Evolutionary conservation across 2,113 vertebrate species (phyloP).

Genomic region (Eleginops maclovinus): DNA sequence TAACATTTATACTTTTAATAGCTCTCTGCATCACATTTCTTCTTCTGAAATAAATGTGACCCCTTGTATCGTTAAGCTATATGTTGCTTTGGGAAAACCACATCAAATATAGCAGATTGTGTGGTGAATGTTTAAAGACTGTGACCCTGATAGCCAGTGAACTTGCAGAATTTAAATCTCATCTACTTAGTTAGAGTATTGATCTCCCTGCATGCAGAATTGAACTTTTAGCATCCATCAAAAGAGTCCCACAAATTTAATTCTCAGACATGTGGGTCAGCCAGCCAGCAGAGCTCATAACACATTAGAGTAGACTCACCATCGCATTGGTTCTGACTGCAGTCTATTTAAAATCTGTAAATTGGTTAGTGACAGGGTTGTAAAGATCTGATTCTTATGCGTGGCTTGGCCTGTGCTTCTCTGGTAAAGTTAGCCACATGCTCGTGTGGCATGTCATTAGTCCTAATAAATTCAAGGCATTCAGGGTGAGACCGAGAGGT

Average conservation of each 20-base stretch:
- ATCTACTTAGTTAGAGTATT: constrained; percentile 37
- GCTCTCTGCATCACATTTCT: too few relatives aligned
- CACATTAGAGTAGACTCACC: constrained; percentile 4
- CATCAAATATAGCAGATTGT: neutral
- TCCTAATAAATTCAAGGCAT: constrained; percentile 14
- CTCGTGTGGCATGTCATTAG: neutral
- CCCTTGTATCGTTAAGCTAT: neutral
- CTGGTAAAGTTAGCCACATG: constrained; percentile 5
- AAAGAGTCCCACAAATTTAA: constrained; percentile 38
- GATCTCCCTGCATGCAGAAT: constrained; percentile 26
- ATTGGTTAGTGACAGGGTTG: constrained; percentile 1
- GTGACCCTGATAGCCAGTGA: constrained; percentile 38
- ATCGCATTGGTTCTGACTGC: constrained; percentile 10
- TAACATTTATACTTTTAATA: too few relatives aligned
- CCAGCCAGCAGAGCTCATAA: constrained; percentile 13
- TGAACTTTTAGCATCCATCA: constrained; percentile 34
- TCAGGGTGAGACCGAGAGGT: neutral
- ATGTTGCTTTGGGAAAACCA: constrained; percentile 7
- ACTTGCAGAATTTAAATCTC: constrained; percentile 33
- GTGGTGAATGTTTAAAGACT: constrained; percentile 9
- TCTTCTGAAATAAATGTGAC: neutral
- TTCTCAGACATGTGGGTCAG: constrained; percentile 36
- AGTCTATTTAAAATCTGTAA: constrained; percentile 22
- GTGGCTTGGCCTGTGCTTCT: constrained; percentile 14
- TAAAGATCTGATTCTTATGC: constrained; percentile 10